Evolutionary conservation across 2,888 invertebrate genomes (phyloP).

Genomic region (Tribolium freemani): DNA sequence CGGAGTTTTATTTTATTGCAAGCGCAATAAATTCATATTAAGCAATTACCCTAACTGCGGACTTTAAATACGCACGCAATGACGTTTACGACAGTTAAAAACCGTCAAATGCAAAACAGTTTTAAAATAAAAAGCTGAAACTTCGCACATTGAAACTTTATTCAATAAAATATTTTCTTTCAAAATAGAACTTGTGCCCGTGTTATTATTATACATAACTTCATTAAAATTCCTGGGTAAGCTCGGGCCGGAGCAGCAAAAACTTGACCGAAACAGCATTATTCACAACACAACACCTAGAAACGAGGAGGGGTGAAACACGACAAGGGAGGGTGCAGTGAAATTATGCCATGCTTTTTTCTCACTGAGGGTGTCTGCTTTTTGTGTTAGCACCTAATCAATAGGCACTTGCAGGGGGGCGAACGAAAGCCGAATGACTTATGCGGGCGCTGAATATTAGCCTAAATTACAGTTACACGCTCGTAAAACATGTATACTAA

Average conservation of each 20-base stretch:
- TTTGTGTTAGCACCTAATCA: constrained; percentile 45
- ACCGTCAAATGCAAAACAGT: not conserved
- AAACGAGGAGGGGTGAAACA: constrained; percentile 21
- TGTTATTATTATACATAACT: constrained; percentile 36
- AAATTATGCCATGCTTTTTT: constrained; percentile 37
- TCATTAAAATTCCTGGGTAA: constrained; percentile 39
- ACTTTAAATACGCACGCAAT: constrained; percentile 10
- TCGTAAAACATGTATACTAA: constrained; percentile 23
- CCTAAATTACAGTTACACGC: constrained; percentile 34
- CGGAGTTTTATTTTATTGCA: constrained; percentile 16
- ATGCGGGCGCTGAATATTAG: constrained; percentile 41
- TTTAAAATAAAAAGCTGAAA: not conserved
- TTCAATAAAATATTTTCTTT: constrained; percentile 33
- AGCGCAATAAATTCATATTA: constrained; percentile 23
- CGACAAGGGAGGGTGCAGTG: constrained; percentile 28
- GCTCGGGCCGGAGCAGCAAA: constrained; percentile 27
- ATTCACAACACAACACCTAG: constrained; percentile 38
- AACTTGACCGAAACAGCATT: constrained; percentile 41
- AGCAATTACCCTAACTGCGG: constrained; percentile 19
- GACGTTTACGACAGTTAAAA: not conserved
- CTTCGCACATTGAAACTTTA: not conserved
- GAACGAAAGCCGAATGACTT: constrained; percentile 29
- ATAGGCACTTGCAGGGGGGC: constrained; percentile 32
- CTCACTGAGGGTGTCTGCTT: constrained; percentile 35
- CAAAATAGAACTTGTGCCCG: constrained; percentile 7